Evolutionary conservation across 2,113 vertebrate genomes (phyloP).

Genomic region (Gallinago media): DNA sequence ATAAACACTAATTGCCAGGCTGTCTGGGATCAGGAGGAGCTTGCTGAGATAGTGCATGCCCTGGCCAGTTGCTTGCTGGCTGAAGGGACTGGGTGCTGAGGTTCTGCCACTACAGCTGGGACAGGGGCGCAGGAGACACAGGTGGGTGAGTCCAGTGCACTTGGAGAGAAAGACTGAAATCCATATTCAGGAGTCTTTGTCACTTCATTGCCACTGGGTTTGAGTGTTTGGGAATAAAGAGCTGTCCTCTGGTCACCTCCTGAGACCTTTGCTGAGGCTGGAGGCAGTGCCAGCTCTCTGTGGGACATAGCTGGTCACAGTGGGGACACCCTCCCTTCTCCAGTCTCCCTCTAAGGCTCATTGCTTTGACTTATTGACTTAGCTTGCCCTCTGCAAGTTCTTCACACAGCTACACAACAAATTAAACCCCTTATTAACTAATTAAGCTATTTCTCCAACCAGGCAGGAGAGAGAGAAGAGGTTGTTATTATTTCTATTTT

Average conservation of each 20-base stretch:
- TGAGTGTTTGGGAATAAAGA: neutral
- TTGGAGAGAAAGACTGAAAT: neutral
- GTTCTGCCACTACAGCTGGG: neutral
- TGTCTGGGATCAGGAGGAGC: neutral
- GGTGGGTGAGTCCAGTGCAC: too few relatives aligned
- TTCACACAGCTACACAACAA: constrained; percentile 30
- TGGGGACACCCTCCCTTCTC: neutral
- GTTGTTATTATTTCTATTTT: constrained; percentile 54
- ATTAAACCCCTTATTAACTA: constrained; percentile 42
- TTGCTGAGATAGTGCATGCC: neutral
- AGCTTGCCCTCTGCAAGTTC: neutral
- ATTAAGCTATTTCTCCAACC: constrained; percentile 51
- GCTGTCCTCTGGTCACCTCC: neutral
- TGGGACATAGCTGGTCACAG: accelerated
- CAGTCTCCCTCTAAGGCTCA: neutral
- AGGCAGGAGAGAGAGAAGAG: constrained; percentile 12
- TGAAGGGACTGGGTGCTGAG: neutral
- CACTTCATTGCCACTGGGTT: neutral
- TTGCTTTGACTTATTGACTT: neutral
- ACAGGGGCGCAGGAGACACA: accelerated
- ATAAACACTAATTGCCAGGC: neutral
- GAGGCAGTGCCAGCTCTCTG: neutral
- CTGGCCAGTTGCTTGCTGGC: neutral
- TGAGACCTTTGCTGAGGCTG: neutral
- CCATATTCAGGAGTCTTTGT: neutral